Evolutionary conservation across 2,888 invertebrate species (phyloP).

Genomic region (Apeira syringaria): DNA sequence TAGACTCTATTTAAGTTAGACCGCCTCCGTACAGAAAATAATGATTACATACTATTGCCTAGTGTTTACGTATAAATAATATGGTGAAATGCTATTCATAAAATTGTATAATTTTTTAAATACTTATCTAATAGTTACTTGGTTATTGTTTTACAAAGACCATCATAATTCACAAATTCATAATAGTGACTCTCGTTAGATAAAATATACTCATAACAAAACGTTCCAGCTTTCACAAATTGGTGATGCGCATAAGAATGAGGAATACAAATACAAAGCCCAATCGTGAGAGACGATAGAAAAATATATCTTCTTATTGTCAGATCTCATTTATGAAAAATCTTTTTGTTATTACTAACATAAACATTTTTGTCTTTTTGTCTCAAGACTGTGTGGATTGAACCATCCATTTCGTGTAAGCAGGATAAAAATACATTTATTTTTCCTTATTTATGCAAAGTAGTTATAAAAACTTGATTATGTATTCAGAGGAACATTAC

Average conservation of each 20-base stretch:
- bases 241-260: conserved; percentile 53
- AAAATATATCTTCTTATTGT: conserved; percentile 47
- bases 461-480: conserved; percentile 45
- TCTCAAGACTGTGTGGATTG: conserved; percentile 72
- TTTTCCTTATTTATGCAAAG: conserved; percentile 58
- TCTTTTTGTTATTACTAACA: conserved; percentile 61
- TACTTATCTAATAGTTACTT: too few relatives aligned
- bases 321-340: conserved; percentile 46
- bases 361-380: conserved; percentile 67
- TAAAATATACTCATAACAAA: too few relatives aligned
- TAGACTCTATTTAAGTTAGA: too few relatives aligned
- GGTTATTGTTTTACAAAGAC: too few relatives aligned
- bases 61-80: too few relatives aligned
- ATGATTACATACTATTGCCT: too few relatives aligned
- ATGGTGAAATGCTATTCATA: too few relatives aligned
- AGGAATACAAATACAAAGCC: conserved; percentile 47
- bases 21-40: too few relatives aligned
- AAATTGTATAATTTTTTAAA: too few relatives aligned
- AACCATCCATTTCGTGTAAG: conserved; percentile 77
- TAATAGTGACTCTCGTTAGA: too few relatives aligned
- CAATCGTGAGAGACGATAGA: conserved; percentile 36
- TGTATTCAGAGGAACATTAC: not conserved
- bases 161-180: too few relatives aligned
- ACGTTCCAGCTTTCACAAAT: conserved; percentile 43
- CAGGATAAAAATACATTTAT: conserved; percentile 73